A percentile compares a stretch with the other conserved stretches of the same genome.
Conservation (phyloP, 2,888 invertebrate species). For the Girardia tigrina region DNA sequence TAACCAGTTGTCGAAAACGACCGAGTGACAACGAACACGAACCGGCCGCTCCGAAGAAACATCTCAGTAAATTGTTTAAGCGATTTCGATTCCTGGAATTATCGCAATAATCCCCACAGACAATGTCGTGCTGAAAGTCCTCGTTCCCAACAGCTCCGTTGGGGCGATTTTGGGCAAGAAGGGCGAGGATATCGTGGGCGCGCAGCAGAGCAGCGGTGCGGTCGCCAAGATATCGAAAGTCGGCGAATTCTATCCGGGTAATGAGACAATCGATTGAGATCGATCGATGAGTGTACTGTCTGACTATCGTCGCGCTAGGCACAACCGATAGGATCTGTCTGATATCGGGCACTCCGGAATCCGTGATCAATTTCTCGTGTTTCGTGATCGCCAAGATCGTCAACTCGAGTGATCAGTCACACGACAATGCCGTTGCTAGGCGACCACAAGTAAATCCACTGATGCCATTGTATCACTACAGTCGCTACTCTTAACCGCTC, state of each 20-base stretch:
- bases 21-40: background rate
- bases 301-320: too few species aligned
- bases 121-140: background rate
- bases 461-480: too few species aligned
- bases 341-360: background rate
- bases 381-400: background rate
- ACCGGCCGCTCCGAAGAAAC: too few species aligned
- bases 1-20: background rate
- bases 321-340: background rate
- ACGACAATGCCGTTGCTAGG: background rate
- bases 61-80: too few species aligned
- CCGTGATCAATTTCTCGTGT: background rate
- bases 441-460: background rate
- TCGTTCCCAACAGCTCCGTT: background rate
- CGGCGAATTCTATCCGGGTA: background rate
- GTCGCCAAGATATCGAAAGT: background rate
- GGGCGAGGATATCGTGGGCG: background rate
- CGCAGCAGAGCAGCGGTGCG: background rate
- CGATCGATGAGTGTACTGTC: background rate
- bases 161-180: background rate
- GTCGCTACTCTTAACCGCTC: too few species aligned
- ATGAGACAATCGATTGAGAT: background rate
- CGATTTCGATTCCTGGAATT: too few species aligned
- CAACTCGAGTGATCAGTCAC: background rate
- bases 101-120: background rate